Percentiles rank a stretch among this genome's conserved stretches.
These are phyloP conservation scores for Anser cygnoides DNA, from an alignment of 2,113 vertebrate species.

Conservation along the genomic window DNA sequence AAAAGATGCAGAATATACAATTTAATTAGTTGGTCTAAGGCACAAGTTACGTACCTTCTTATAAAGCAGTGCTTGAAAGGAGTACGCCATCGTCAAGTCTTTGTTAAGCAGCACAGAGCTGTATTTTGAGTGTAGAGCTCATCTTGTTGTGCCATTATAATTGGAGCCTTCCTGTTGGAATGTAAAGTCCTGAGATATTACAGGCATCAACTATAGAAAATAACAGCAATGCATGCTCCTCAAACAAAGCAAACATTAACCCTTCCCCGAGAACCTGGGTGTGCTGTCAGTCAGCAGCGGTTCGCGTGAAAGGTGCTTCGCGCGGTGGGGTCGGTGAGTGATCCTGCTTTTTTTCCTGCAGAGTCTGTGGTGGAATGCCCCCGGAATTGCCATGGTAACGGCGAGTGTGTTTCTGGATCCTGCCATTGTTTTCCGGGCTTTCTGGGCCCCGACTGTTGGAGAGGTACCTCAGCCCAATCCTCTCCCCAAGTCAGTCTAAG, in stretches of 20 bases:
- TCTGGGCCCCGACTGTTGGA: slow-evolving; percentile 94
- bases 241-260: neutral
- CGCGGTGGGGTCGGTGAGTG: neutral
- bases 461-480: slow-evolving; percentile 82
- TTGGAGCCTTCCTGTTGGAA: neutral
- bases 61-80: neutral
- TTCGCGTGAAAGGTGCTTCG: neutral
- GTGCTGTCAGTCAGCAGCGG: neutral
- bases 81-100: neutral
- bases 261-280: neutral
- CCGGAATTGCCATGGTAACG: slow-evolving; percentile 96
- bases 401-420: slow-evolving; percentile 94
- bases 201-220: neutral
- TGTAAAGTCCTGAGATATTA: neutral
- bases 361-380: slow-evolving; percentile 96
- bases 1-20: neutral
- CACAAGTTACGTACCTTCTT: neutral
- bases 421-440: slow-evolving; percentile 98
- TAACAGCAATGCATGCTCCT: neutral
- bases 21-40: slow-evolving; percentile 6
- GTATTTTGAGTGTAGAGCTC: neutral
- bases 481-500: slow-evolving; percentile 29
- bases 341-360: slow-evolving; percentile 68
- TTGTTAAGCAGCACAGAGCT: neutral
- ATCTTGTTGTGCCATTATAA: neutral